Percentiles rank a stretch among this genome's conserved stretches.
phyloP scores from a whole-genome alignment of 2,888 invertebrate species.

The Entomobrya multifasciata region DNA sequence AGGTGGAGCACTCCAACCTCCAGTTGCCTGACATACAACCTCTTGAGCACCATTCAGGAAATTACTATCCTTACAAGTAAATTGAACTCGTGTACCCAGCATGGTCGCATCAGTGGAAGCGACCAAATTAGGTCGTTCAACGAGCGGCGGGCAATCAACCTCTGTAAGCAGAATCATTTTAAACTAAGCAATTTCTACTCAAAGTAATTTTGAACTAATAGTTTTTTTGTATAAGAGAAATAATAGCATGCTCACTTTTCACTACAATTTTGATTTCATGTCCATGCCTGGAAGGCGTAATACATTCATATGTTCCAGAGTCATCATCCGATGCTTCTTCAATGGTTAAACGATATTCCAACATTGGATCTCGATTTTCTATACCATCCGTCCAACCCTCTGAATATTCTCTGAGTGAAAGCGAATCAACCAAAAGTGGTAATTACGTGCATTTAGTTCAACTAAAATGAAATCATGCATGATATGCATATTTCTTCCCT shows the following conservation, averaged over 20 bases:
- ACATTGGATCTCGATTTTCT: conserved; percentile 88
- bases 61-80: conserved; percentile 90
- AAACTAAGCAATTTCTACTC: too few species aligned
- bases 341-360: conserved; percentile 91
- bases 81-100: conserved; percentile 88
- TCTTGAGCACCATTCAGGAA: conserved; percentile 89
- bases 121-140: conserved; percentile 88
- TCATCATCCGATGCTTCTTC: conserved; percentile 91
- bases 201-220: too few species aligned
- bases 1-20: conserved; percentile 91
- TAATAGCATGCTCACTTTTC: conserved; percentile 83
- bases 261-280: conserved; percentile 91
- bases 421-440: not conserved
- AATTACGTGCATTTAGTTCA: conserved; percentile 8
- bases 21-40: conserved; percentile 89
- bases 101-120: conserved; percentile 88
- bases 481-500: conserved; percentile 6
- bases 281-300: conserved; percentile 90
- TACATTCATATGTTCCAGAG: conserved; percentile 91
- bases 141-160: conserved; percentile 89
- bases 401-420: conserved; percentile 84
- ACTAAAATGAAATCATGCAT: not conserved
- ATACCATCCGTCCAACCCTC: conserved; percentile 91
- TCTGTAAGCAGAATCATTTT: conserved; percentile 81
- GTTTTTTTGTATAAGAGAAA: not conserved